Evolutionary conservation across 2,113 vertebrate genomes (phyloP), one percentile per base, ranked within the genome.

Genomic region (Motacilla tschutschensis): DNA sequence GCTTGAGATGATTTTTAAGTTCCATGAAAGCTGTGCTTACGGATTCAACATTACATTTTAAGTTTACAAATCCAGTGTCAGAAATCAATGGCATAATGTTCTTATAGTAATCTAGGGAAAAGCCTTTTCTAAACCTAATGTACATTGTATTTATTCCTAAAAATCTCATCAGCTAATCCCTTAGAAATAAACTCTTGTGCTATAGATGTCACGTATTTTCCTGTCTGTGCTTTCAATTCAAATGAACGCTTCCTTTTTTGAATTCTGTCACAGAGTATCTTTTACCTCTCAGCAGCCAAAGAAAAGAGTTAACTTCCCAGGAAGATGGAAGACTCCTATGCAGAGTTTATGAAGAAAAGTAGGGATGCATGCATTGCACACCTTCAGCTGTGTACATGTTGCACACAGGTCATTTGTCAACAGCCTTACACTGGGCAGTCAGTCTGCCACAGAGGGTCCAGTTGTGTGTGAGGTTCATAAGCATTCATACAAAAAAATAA

Each of bases 21-120:
- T 92, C 51, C 21, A 44, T 38, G 1, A 65, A 73, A 82, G 63
- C 48, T 83, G 29, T 92, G 83, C 79, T 93, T 67, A 77, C 71
- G 53, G 86, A 93, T 76, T 91, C 80, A 93, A 81, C 75, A 90
- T 79, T 88, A 65, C 74, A 82, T 93, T 95, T 94, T 76, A 92
- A 94, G 76, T 83, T 92, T 92, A 93, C 79, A 94, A 40, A 84
- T 66, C 95, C 79, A 88, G 84, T 90, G 85, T 84, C 71, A 95
- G 91, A 96, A 95, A 94, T 95, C 92, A 94, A 80, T 95, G 92
- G 91, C 85, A 90, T 84, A 88, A 91, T 75, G 69, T 93, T 95
- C 95, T 96, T 93, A 93, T 8, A 33, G 72, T 79, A 91, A 89
- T 88, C 92, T 92, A 64, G 79, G 59, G 70, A 89, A 93, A 95